These are phyloP conservation scores for Pissodes strobi DNA, from an alignment of 1,140 invertebrate genomes.

Conservation along the genomic window DNA sequence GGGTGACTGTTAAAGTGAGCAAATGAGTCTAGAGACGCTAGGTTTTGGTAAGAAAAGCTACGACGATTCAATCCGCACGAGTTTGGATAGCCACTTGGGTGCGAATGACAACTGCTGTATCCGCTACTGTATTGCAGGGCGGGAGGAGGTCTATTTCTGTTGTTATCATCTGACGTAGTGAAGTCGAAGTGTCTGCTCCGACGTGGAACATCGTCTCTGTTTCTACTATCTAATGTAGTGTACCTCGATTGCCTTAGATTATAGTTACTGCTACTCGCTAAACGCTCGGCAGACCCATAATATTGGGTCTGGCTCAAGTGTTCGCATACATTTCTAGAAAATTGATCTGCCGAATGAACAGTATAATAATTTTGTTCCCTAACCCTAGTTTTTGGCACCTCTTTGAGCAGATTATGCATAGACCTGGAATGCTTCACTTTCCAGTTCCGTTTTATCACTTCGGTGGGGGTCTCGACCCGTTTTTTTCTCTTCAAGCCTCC, in stretches of 20 bases:
- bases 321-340: neutral
- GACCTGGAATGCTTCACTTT: slow-evolving; percentile 45
- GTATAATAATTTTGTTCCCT: slow-evolving; percentile 48
- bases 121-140: no score
- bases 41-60: slow-evolving; percentile 11
- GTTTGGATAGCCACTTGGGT: no score
- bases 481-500: slow-evolving; percentile 17
- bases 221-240: no score
- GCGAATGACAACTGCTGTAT: neutral
- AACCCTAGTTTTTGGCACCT: slow-evolving; percentile 21
- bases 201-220: no score
- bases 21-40: neutral
- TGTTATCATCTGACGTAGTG: no score
- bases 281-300: slow-evolving; percentile 8
- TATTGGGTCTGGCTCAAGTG: neutral
- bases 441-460: slow-evolving; percentile 39
- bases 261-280: neutral
- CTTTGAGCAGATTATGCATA: slow-evolving; percentile 47
- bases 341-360: slow-evolving; percentile 41
- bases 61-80: neutral
- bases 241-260: neutral
- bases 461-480: slow-evolving; percentile 36
- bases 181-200: no score
- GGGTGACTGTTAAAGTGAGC: neutral
- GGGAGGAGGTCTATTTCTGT: neutral